phyloP scores from a whole-genome alignment of 1,140 invertebrate genomes.

The Brachionus paranguensis region DNA sequence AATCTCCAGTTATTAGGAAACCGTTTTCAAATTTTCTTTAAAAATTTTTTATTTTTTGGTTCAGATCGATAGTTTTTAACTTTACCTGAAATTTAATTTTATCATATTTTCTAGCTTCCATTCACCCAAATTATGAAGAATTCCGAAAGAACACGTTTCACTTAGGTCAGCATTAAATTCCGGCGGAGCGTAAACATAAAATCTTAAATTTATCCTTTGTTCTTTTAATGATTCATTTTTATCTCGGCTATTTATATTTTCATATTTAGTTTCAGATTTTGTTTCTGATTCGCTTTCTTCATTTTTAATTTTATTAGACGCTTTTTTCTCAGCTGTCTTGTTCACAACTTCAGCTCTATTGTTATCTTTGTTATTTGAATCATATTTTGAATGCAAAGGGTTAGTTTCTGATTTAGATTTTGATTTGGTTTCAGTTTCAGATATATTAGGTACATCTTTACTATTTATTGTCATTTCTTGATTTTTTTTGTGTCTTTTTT shows the following conservation, averaged over 20 bases:
- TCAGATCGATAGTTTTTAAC: background rate
- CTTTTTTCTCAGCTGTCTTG: background rate
- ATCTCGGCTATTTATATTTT: background rate
- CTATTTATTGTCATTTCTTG: background rate
- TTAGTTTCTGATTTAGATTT: no score
- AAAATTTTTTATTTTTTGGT: background rate
- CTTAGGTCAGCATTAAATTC: background rate
- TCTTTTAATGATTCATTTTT: background rate
- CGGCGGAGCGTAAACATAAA: background rate
- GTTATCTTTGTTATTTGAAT: background rate
- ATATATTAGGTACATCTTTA: background rate
- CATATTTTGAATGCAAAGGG: background rate
- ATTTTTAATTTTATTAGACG: background rate
- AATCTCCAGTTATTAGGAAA: background rate
- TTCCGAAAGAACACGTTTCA: background rate
- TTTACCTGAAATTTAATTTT: background rate
- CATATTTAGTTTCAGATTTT: background rate
- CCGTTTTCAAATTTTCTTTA: background rate
- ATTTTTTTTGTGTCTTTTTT: background rate
- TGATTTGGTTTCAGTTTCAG: no score
- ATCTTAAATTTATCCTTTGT: background rate
- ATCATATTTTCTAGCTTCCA: background rate
- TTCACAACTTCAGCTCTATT: background rate
- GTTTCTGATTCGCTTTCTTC: background rate
- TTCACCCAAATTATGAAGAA: background rate